Conservation (phyloP, 1,140 invertebrate genomes). For the Pteromalus puparum region DNA sequence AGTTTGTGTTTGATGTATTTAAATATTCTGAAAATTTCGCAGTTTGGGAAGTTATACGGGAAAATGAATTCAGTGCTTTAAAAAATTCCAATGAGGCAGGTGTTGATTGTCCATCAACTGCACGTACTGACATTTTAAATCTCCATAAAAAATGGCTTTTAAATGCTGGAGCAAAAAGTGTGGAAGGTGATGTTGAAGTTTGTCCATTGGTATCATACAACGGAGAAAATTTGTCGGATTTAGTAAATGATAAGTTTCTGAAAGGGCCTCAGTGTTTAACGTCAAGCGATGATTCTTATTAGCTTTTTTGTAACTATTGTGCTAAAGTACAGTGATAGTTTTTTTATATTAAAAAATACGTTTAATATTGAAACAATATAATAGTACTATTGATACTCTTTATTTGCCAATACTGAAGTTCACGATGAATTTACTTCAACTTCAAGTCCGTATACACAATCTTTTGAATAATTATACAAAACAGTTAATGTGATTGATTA, state of each 20-base stretch:
- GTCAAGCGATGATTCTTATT: neutral
- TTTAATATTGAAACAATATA: too few species aligned
- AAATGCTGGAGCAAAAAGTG: slow-evolving; percentile 86
- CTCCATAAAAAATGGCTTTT: slow-evolving; percentile 91
- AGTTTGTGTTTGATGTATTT: slow-evolving; percentile 99
- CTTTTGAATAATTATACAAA: too few species aligned
- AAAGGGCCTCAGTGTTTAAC: slow-evolving; percentile 75
- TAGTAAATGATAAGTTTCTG: slow-evolving; percentile 82
- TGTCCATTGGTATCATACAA: slow-evolving; percentile 94
- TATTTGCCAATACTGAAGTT: too few species aligned
- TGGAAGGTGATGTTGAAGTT: slow-evolving; percentile 88
- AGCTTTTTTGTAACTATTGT: neutral
- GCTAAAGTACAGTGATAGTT: neutral
- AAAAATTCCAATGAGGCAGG: slow-evolving; percentile 93
- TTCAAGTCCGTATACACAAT: too few species aligned
- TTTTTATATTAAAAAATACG: neutral
- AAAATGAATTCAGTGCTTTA: slow-evolving; percentile 97
- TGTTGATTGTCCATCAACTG: slow-evolving; percentile 91
- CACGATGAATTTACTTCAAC: too few species aligned
- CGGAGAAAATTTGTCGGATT: slow-evolving; percentile 86
- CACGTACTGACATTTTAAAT: slow-evolving; percentile 84
- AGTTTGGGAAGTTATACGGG: slow-evolving; percentile 93
- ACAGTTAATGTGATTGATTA: too few species aligned
- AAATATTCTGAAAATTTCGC: slow-evolving; percentile 93
- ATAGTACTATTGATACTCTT: too few species aligned